Evolutionary conservation across 2,888 invertebrate genomes (phyloP).

Genomic region (Neoaliturus tenellus): DNA sequence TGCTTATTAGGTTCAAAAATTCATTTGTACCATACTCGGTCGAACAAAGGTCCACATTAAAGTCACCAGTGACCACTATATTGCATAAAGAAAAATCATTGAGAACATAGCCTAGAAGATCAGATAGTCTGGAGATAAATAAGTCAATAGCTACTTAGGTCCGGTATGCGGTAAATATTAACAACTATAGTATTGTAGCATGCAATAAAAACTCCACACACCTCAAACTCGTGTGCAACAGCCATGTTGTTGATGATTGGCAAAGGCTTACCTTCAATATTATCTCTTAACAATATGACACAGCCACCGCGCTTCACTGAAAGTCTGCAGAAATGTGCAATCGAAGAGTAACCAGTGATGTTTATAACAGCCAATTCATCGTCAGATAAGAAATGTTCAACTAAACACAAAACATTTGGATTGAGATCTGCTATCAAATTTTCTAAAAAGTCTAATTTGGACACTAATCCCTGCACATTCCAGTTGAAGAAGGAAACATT

Average conservation of each 20-base stretch:
- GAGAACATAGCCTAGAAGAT: neutral
- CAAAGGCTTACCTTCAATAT: neutral
- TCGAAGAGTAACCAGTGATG: neutral
- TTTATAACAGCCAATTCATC: neutral
- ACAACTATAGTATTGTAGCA: neutral
- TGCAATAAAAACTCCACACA: neutral
- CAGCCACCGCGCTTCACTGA: neutral
- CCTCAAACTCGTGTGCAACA: neutral
- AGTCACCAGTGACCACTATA: neutral
- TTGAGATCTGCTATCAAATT: neutral
- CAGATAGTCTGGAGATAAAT: neutral
- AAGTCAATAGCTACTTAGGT: neutral
- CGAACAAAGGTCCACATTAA: neutral
- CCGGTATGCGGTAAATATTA: neutral
- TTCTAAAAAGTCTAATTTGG: neutral
- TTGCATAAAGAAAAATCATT: neutral
- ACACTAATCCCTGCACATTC: neutral
- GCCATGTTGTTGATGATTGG: neutral
- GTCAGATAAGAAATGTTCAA: neutral
- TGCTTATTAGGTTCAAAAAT: neutral
- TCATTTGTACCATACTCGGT: neutral
- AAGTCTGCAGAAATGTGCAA: neutral
- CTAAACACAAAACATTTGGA: neutral
- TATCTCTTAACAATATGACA: neutral
- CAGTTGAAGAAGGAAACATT: neutral